Evolutionary conservation across 2,113 vertebrate species (phyloP).

Genomic region (Actenoides hombroni): DNA sequence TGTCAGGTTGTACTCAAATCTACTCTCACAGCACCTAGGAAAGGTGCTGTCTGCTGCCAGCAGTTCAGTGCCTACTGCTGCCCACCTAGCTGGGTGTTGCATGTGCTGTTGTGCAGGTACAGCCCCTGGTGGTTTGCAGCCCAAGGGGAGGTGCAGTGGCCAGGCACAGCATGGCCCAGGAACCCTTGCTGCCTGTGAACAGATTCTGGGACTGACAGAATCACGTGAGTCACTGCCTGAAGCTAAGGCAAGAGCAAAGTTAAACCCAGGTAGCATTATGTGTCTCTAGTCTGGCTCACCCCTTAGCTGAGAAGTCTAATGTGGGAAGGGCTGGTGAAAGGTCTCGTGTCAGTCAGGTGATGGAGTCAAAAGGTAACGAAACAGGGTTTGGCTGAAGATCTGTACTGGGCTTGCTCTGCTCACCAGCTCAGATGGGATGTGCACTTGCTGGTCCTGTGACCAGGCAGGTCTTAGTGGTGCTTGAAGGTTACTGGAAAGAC

Average conservation of each 20-base stretch:
- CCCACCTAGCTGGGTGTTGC: neutral
- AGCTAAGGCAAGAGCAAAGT: neutral
- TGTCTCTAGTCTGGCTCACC: neutral
- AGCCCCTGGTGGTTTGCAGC: neutral
- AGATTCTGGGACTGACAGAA: neutral
- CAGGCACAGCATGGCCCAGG: neutral
- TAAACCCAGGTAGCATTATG: neutral
- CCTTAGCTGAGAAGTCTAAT: neutral
- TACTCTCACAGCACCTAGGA: neutral
- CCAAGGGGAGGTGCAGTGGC: neutral
- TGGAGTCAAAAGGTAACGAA: neutral
- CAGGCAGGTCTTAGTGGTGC: neutral
- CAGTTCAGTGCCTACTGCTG: neutral
- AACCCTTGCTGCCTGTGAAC: neutral
- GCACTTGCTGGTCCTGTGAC: fast-evolving
- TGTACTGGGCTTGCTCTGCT: neutral
- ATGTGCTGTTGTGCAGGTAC: neutral
- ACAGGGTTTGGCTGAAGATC: neutral
- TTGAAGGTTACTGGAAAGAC: neutral
- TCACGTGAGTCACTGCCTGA: neutral
- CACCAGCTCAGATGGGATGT: fast-evolving
- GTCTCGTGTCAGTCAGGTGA: neutral
- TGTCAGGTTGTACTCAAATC: neutral
- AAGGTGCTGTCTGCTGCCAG: neutral
- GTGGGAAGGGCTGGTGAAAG: neutral